Evolutionary conservation across 2,113 vertebrate genomes (phyloP), one percentile per base, ranked within the genome.

Genomic region (Aix galericulata): DNA sequence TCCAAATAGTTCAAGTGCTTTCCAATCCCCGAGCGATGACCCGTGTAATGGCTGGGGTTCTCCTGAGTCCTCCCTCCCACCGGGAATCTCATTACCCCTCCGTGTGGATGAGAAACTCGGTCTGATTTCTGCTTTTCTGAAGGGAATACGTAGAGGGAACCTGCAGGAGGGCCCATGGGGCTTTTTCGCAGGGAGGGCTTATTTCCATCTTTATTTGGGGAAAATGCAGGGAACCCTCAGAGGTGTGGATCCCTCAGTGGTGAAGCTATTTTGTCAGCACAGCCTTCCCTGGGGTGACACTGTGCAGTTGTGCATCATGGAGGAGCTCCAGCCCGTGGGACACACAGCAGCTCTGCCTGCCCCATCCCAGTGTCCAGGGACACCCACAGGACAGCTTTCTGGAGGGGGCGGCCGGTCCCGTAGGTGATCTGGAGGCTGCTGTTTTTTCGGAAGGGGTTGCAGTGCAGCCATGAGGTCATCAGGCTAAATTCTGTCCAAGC

Each of bases 261-360:
- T 55, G 56, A 56, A 92, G 59, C 26, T 80, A 9, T 81, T 69
- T 27, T 6, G 9, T 23, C 60, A 71, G n/a, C 6, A 11, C 22
- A 42, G 8, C 21, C 17, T 14, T 53, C 26, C 20, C 34, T 3
- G 16, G 25, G 34, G 29, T 64, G 44, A 16, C 25, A 42, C 7
- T 4, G 1, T 6, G 4, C 31, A 55, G 52, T 12, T 55, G 31
- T 44, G 42, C 25, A 36, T 15, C 40, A 58, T 2, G 11, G 26
- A 64, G 48, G 29, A 73, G 20, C 29, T 87, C 29, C 71, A 82
- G 82, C 13, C n/a, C 23, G 8, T 3, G n/a, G n/a, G 5, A 38
- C 36, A 62, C 0, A 0, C 11, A 50, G 50, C 25, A 72, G 8
- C 11, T 52, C 17, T 2, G 0, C 27, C n/a, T 77, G 12, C 14